These are phyloP conservation scores for Hapalemur alaotrensis DNA, from an alignment of 2,797 vertebrate genomes.

Conservation along the genomic window DNA sequence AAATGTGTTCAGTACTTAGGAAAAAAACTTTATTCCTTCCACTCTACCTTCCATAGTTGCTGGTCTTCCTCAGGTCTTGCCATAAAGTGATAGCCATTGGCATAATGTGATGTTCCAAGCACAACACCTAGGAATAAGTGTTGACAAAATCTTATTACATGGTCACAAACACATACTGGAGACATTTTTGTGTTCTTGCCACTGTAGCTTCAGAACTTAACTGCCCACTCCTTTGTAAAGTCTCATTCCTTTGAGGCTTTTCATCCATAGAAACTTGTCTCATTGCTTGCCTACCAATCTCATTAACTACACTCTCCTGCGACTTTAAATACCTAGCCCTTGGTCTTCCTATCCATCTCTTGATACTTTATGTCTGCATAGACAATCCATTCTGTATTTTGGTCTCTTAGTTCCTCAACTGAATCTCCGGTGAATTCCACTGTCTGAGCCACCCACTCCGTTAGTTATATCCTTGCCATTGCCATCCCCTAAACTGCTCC, in stretches of 20 bases:
- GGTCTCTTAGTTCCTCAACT: constrained; percentile 27
- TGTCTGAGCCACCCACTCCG: background rate
- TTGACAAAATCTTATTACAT: background rate
- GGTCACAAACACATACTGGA: background rate
- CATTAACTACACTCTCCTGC: background rate
- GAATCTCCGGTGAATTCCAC: background rate
- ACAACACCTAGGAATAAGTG: background rate
- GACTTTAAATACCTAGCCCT: background rate
- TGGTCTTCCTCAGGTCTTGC: background rate
- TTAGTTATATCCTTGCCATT: background rate
- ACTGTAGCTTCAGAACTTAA: constrained; percentile 32
- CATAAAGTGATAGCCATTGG: background rate
- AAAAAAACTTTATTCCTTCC: constrained; percentile 1
- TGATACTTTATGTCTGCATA: background rate
- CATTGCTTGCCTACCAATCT: background rate
- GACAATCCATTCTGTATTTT: background rate
- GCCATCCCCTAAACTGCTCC: background rate
- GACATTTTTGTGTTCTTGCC: background rate
- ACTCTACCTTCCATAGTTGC: background rate
- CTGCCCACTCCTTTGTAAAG: background rate
- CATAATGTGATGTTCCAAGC: background rate
- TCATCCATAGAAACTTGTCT: background rate
- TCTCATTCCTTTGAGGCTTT: background rate
- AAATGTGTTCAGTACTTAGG: background rate
- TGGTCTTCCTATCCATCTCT: background rate